Conservation (phyloP, 2,888 invertebrate genomes). For the Maniola hyperantus region DNA sequence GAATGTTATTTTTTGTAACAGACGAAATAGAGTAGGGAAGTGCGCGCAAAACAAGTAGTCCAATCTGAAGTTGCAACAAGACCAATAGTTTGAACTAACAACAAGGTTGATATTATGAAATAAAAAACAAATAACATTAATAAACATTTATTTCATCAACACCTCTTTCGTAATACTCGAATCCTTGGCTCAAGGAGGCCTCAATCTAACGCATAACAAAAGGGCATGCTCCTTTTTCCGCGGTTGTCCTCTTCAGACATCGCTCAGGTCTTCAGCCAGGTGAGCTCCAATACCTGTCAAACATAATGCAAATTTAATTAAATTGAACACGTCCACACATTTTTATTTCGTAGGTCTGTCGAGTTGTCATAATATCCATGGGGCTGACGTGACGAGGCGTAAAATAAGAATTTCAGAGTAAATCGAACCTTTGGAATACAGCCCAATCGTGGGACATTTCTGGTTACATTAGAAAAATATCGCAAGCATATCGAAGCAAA, state of each 20-base stretch:
- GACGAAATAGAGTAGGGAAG: too few relatives aligned
- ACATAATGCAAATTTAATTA: conserved; percentile 8
- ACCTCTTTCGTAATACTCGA: not conserved
- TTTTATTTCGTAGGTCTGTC: conserved; percentile 8
- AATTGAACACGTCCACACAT: not conserved
- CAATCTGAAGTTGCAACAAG: too few relatives aligned
- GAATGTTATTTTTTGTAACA: too few relatives aligned
- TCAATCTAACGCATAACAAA: too few relatives aligned
- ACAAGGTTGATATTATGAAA: not conserved
- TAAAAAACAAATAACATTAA: not conserved
- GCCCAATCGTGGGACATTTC: not conserved
- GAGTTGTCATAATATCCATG: not conserved
- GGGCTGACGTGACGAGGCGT: not conserved
- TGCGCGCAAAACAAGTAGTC: too few relatives aligned
- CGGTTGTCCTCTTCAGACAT: not conserved
- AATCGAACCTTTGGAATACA: not conserved
- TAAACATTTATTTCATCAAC: conserved; percentile 10
- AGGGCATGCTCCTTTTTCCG: not conserved
- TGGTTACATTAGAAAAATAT: not conserved
- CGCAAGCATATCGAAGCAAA: not conserved
- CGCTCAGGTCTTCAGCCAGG: not conserved
- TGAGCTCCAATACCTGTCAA: conserved; percentile 9
- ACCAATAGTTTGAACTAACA: not conserved
- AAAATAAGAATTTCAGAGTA: not conserved
- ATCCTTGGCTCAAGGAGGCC: not conserved